A percentile compares a stretch with the other conserved stretches of the same genome.
phyloP scores from a whole-genome alignment of 2,113 vertebrate species.

The Struthio camelus region DNA sequence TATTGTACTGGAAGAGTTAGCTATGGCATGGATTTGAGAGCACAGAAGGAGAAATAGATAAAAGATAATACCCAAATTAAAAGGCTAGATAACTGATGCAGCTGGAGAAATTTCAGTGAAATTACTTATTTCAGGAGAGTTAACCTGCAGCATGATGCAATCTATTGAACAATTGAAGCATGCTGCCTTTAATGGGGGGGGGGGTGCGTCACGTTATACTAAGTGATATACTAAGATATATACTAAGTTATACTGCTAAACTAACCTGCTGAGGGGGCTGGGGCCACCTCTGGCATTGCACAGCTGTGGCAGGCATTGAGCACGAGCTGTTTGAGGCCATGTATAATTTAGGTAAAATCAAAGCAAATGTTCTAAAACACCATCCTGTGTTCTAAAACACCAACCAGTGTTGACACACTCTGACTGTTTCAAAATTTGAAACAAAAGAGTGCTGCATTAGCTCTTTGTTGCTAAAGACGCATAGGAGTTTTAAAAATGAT shows the following conservation, averaged over 20 bases:
- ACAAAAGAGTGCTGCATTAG: not conserved
- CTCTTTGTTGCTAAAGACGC: not conserved
- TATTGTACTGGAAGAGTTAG: not conserved
- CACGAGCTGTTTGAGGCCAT: not conserved
- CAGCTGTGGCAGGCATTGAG: not conserved
- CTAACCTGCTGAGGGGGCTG: not conserved
- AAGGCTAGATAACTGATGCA: not conserved
- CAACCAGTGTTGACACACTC: not conserved
- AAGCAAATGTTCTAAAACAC: not conserved
- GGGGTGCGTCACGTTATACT: not conserved
- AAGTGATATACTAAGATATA: no score
- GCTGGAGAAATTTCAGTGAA: not conserved
- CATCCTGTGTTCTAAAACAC: not conserved
- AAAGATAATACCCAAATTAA: not conserved
- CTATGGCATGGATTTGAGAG: not conserved
- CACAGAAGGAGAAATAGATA: not conserved
- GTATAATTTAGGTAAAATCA: not conserved
- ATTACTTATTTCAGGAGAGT: not conserved
- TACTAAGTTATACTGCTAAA: no score
- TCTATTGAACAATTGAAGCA: not conserved
- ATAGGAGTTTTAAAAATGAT: not conserved
- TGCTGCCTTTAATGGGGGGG: not conserved
- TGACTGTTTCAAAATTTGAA: not conserved
- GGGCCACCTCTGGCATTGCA: not conserved
- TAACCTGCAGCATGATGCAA: not conserved